Evolutionary conservation across 2,888 invertebrate species (phyloP), one percentile per base, ranked within the genome.

Genomic region (Gisinianus flammeolus): DNA sequence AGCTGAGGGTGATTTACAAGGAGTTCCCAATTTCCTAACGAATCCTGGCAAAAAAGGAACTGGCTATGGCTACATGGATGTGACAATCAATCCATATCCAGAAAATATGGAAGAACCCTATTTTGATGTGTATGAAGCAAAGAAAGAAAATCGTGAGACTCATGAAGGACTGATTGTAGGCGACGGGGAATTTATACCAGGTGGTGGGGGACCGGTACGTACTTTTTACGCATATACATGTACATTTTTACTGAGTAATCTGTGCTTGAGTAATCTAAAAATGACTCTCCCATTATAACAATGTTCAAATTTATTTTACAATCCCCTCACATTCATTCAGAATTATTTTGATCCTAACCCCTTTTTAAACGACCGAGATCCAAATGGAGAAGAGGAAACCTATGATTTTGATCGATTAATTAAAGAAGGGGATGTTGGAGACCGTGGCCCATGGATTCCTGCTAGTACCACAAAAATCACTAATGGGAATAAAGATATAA

Each of bases 31-130:
- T 81, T 85, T 87, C 19, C 24, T 86, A 10, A 86, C 87, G 0
- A 87, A 84, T 80, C 88, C 88, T 28, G 87, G 85, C 0, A 88
- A 88, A 84, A 86, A 87, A 70, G 90, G 90, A 10, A 79, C 82
- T 6, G 89, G 90, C 0, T 88, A 88, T 26, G 90, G 90, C 33
- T 90, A 90, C 85, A 85, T 85, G 0, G 86, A 90, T 81, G 89
- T 89, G 76, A 87, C 88, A 62, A 79, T 90, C 1, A 88, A 86
- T 77, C 88, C 88, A 81, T 90, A 88, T 85, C 89, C 89, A 0
- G 82, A 82, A 73, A 80, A 85, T n/a, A 64, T 52, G 73, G 83
- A 81, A 35, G 83, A 84, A 74, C 83, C 84, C 30, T 73, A 70
- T 5, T 83, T 76, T 44, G 84, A 84, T 72, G 54, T 69, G 24